phyloP scores from a whole-genome alignment of 2,113 vertebrate species.

The Megaceryle torquata region DNA sequence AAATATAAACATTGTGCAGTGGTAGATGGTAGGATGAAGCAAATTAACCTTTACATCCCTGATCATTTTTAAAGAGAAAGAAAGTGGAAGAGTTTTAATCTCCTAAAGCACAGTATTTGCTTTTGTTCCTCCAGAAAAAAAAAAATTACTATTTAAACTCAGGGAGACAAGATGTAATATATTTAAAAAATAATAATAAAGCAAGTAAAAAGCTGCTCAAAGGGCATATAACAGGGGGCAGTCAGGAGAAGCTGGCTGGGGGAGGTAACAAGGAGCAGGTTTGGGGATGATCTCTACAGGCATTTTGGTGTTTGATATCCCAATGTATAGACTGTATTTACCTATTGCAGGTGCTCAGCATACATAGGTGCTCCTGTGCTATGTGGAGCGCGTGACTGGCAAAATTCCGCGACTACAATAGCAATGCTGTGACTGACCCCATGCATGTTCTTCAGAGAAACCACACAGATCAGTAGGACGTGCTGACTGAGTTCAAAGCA shows the following conservation, averaged over 20 bases:
- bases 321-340: neutral
- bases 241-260: neutral
- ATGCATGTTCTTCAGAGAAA: neutral
- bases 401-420: neutral
- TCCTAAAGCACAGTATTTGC: neutral
- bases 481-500: neutral
- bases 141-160: neutral
- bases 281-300: neutral
- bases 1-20: neutral
- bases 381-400: neutral
- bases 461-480: neutral
- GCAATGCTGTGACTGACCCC: neutral
- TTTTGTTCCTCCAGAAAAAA: neutral
- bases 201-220: neutral
- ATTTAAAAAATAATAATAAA: neutral
- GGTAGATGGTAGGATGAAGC: neutral
- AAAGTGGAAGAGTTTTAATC: neutral
- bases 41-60: neutral
- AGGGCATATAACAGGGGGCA: neutral
- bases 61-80: neutral
- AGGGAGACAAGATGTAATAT: neutral
- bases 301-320: neutral
- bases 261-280: neutral
- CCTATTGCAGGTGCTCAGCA: neutral
- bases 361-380: neutral